Conservation (phyloP, 30 jellyfish, hydroid and myxozoan genomes). For the Turritopsis rubra region DNA sequence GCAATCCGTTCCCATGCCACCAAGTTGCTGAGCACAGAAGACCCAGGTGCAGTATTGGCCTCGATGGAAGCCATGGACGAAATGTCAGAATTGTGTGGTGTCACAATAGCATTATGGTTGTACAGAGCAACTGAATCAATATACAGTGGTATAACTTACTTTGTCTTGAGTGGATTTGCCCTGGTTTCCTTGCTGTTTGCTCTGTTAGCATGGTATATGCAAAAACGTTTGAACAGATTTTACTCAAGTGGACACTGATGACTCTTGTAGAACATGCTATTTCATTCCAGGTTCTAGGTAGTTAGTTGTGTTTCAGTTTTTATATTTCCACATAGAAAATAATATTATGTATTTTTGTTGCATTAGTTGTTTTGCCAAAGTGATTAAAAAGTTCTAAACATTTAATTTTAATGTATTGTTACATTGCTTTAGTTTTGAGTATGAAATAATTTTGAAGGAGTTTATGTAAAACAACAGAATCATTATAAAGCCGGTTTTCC, state of each 20-base stretch:
- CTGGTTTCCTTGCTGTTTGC: neutral
- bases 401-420: too few relatives aligned
- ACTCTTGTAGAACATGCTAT: too few relatives aligned
- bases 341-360: too few relatives aligned
- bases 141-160: neutral
- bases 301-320: neutral
- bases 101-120: neutral
- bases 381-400: too few relatives aligned
- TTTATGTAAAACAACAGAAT: too few relatives aligned
- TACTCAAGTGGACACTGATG: neutral
- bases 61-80: neutral
- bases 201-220: neutral
- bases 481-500: too few relatives aligned
- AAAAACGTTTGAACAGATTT: neutral
- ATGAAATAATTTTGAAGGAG: too few relatives aligned
- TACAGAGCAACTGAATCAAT: neutral
- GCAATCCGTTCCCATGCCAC: neutral
- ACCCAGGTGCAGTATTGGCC: neutral
- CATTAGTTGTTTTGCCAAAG: too few relatives aligned
- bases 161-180: neutral
- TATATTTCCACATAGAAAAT: too few relatives aligned
- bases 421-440: too few relatives aligned
- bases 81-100: neutral
- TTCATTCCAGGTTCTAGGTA: too few relatives aligned
- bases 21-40: neutral